Conservation (phyloP, 2,113 vertebrate genomes). For the Lamprotornis superbus region DNA sequence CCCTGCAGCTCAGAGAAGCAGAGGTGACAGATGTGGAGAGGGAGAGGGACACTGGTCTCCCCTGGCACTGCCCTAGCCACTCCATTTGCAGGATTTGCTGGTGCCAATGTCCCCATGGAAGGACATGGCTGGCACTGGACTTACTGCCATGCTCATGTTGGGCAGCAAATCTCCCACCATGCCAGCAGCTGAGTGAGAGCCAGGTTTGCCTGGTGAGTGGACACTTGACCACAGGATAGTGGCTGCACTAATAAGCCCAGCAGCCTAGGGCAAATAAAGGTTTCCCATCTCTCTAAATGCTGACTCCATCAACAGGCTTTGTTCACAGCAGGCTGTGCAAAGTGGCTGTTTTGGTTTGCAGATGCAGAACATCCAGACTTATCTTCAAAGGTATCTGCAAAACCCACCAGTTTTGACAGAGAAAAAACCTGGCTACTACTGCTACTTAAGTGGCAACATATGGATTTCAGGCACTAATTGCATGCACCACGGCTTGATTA, state of each 20-base stretch:
- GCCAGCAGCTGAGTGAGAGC: background rate
- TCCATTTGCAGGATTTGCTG: background rate
- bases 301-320: accelerated
- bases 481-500: background rate
- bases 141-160: accelerated
- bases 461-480: conserved; percentile 55
- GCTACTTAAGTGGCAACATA: conserved; percentile 17
- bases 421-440: background rate
- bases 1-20: background rate
- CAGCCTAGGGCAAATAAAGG: background rate
- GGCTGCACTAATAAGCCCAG: background rate
- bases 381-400: conserved; percentile 23
- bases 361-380: background rate
- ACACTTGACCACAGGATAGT: background rate
- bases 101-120: accelerated
- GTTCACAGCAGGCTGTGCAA: background rate
- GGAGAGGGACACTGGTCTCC: background rate
- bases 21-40: background rate
- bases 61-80: background rate
- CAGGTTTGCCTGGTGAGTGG: background rate
- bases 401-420: background rate
- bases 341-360: background rate
- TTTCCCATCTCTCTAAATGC: background rate
- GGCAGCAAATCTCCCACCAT: accelerated
- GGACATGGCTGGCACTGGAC: background rate